These are phyloP conservation scores for Apus apus DNA, from an alignment of 2,113 vertebrate species.

Conservation along the genomic window DNA sequence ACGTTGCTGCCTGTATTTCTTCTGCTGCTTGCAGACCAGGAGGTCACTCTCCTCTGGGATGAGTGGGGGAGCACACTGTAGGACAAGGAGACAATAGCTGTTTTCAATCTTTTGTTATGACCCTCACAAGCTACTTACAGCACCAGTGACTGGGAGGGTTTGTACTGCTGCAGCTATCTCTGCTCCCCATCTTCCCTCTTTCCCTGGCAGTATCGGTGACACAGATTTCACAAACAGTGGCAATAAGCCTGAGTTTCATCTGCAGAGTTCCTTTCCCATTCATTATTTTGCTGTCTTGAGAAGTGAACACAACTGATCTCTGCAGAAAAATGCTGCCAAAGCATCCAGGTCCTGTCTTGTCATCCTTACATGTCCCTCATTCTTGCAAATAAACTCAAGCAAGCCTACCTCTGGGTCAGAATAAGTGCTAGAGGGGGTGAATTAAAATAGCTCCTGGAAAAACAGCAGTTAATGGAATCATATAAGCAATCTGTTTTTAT, in stretches of 20 bases:
- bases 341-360: background rate
- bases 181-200: conserved; percentile 13
- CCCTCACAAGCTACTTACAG: background rate
- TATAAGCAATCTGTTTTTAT: background rate
- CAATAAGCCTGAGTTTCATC: background rate
- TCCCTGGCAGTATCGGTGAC: conserved; percentile 22
- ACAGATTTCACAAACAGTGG: conserved; percentile 47
- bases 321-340: conserved; percentile 28
- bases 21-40: background rate
- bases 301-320: conserved; percentile 39
- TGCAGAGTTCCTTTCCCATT: conserved; percentile 24
- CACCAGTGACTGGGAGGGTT: background rate
- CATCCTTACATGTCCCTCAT: background rate
- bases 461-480: background rate
- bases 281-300: conserved; percentile 53
- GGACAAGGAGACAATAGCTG: background rate
- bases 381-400: background rate
- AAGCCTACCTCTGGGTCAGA: background rate
- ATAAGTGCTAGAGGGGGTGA: background rate
- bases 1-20: conserved; percentile 34
- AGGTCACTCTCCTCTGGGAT: background rate
- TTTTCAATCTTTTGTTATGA: conserved; percentile 3
- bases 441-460: background rate
- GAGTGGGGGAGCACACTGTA: background rate
- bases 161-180: conserved; percentile 17